phyloP scores from a whole-genome alignment of 1,140 invertebrate species.

The Delia radicum region DNA sequence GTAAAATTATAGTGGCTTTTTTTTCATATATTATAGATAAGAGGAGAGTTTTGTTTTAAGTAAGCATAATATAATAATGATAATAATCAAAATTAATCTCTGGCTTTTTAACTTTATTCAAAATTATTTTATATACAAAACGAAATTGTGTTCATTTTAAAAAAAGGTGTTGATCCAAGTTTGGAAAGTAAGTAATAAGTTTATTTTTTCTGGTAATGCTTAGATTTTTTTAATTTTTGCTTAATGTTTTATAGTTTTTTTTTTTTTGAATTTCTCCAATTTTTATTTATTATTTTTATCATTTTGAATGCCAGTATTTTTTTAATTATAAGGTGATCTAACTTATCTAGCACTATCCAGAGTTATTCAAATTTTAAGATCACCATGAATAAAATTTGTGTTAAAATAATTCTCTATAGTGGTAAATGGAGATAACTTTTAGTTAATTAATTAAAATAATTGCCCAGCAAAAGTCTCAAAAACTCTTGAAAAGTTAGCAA shows the following conservation, averaged over 20 bases:
- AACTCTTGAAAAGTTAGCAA: no score
- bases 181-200: slow-evolving; percentile 44
- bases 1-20: not conserved
- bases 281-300: not conserved
- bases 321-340: no score
- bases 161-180: slow-evolving; percentile 43
- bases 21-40: not conserved
- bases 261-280: no score
- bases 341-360: no score
- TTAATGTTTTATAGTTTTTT: not conserved
- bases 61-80: not conserved
- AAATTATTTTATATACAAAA: not conserved
- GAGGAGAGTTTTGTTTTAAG: not conserved
- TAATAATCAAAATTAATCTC: not conserved
- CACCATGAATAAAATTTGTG: no score
- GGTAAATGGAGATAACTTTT: no score
- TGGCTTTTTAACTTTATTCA: not conserved
- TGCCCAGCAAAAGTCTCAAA: no score
- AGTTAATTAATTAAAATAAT: no score
- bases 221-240: not conserved
- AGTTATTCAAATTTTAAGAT: no score
- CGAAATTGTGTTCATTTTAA: not conserved
- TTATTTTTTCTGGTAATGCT: not conserved
- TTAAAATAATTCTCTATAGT: no score
- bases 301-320: not conserved